Percentiles rank a stretch among this genome's conserved stretches.
phyloP scores from a whole-genome alignment of 2,797 vertebrate genomes.

The Urophycis tenuis region DNA sequence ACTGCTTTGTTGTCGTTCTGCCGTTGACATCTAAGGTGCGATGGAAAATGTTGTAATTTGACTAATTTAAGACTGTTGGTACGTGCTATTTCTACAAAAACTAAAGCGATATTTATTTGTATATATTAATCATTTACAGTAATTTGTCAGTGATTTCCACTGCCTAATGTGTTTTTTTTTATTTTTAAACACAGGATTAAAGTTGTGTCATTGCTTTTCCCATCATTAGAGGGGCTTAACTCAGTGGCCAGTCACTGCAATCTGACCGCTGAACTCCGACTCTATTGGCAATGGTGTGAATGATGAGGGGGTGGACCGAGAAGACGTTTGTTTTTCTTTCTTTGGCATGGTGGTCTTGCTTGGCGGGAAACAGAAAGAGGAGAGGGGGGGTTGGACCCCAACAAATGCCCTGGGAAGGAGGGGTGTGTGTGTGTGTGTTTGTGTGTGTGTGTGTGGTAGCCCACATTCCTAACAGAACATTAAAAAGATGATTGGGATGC shows the following conservation, averaged over 20 bases:
- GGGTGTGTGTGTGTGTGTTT: constrained; percentile 15
- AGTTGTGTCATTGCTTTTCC: not conserved
- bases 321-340: constrained; percentile 36
- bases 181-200: not conserved
- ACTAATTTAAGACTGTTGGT: not conserved
- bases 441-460: not conserved
- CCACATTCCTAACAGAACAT: constrained; percentile 3
- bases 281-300: not conserved
- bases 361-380: constrained; percentile 66
- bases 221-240: not conserved
- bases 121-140: not conserved
- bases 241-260: not conserved
- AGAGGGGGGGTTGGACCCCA: constrained; percentile 28
- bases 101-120: not conserved
- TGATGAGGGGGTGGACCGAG: constrained; percentile 3
- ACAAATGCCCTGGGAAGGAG: constrained; percentile 25
- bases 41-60: not conserved
- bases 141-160: not conserved
- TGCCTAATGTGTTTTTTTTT: not conserved
- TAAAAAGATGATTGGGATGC: not conserved
- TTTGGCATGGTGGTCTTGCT: constrained; percentile 44
- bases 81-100: not conserved
- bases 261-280: not conserved
- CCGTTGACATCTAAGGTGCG: not conserved
- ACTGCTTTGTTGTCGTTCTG: not conserved